These are phyloP conservation scores for Pseudomyrmex gracilis DNA, from an alignment of 1,140 invertebrate species.

Conservation along the genomic window DNA sequence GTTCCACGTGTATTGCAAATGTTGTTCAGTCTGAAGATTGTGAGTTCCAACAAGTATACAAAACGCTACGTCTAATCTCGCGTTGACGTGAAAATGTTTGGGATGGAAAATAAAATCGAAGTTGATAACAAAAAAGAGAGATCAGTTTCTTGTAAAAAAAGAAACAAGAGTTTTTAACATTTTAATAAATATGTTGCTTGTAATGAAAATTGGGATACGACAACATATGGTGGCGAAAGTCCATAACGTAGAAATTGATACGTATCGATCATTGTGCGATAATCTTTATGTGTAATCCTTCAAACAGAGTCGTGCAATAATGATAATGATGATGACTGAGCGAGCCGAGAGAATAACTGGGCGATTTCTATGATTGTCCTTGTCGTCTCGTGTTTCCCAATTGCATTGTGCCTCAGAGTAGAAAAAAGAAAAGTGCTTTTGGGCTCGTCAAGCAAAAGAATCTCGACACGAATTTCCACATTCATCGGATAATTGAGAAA, in stretches of 20 bases:
- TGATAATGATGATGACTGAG: background rate
- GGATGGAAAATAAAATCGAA: background rate
- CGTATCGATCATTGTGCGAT: too few species aligned
- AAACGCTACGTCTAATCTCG: background rate
- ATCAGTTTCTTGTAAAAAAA: background rate
- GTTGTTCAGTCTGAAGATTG: slow-evolving; percentile 51
- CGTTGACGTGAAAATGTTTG: background rate
- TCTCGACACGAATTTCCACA: too few species aligned
- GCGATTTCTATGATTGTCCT: slow-evolving; percentile 54
- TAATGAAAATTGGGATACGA: background rate
- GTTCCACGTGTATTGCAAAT: slow-evolving; percentile 24
- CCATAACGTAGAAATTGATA: background rate
- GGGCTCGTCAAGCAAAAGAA: too few species aligned
- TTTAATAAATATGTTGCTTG: background rate
- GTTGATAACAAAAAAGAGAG: background rate
- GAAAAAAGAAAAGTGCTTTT: too few species aligned
- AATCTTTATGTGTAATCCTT: background rate
- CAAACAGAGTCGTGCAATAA: slow-evolving; percentile 13
- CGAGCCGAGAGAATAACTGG: background rate
- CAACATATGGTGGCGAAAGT: background rate
- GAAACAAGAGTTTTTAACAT: background rate
- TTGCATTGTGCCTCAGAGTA: too few species aligned
- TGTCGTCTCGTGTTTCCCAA: slow-evolving; percentile 23
- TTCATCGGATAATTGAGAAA: too few species aligned
- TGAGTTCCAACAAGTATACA: slow-evolving; percentile 5